phyloP scores from a whole-genome alignment of 2,797 vertebrate genomes.

The Allobates femoralis region DNA sequence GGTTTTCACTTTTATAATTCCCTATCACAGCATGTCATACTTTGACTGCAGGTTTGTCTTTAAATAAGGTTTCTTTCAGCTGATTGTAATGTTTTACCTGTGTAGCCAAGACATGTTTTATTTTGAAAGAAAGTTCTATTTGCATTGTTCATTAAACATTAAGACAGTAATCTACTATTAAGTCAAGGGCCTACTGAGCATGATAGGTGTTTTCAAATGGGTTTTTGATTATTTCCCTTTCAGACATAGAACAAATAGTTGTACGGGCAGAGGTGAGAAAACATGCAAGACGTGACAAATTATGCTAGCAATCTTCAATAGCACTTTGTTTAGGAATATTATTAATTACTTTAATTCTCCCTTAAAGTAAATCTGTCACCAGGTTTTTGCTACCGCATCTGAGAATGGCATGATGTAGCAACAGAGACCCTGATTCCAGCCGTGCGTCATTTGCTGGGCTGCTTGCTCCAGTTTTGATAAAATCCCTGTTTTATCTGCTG shows the following conservation, averaged over 20 bases:
- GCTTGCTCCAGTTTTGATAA: too few species aligned
- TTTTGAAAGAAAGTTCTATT: neutral
- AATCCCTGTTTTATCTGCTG: too few species aligned
- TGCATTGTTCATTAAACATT: neutral
- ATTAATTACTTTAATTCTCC: too few species aligned
- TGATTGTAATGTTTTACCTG: neutral
- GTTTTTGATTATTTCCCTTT: neutral
- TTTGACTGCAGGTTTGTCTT: neutral
- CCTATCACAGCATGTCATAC: conserved; percentile 8
- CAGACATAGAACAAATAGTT: neutral
- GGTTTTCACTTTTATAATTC: conserved; percentile 25
- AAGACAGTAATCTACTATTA: neutral
- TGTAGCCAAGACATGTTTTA: neutral
- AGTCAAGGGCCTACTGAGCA: neutral
- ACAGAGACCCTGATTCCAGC: too few species aligned
- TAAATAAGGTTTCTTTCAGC: conserved; percentile 25
- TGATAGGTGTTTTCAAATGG: neutral
- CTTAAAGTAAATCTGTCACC: too few species aligned
- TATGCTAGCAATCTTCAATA: too few species aligned
- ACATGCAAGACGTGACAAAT: too few species aligned
- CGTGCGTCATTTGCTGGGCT: too few species aligned
- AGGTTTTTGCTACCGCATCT: too few species aligned
- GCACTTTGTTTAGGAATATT: too few species aligned
- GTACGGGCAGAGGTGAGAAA: neutral
- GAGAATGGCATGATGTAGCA: too few species aligned